Base-by-base conservation (phyloP, 2,113 vertebrate species). In the Syngnathus typhle region DNA sequence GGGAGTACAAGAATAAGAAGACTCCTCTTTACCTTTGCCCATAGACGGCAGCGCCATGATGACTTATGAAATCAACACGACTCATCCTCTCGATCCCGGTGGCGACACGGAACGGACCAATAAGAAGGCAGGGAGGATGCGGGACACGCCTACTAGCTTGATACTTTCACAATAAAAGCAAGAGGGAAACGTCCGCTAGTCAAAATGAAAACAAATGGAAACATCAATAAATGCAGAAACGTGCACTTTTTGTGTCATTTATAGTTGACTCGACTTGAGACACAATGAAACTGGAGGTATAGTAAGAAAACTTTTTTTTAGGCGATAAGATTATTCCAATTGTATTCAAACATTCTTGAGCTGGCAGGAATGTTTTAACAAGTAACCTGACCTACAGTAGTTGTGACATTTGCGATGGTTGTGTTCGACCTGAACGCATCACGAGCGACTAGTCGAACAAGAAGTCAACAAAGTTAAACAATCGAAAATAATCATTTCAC, bases 41-140 rank as follows among this genome's bases (percentile, higher is more conserved):
- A 67, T 52, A 32, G 76, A 75, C 79, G 78, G 60, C 65, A 84
- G 81, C 91, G 91, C 91, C 91, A 92, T 92, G 89, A 92, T 90
- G 89, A 89, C 82, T 88, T 72, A 84, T 87, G 82, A 84, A 78
- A 88, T 66, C 64, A 88, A 88, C 90, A 91, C 88, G 87, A 89
- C 72, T 82, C 77, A 67, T 76, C 60, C 77, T 68, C 68, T 32
- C 19, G 47, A 73, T 12, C 19, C 64, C 60, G 15, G 71, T 7
- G 69, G 68, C 69, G 18, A 47, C 70, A 52, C 47, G 38, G n/a
- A 44, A 6, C 43, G 44, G 46, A 32, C 90, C 90, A 91, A 91
- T 91, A 82, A 68, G 56, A 62, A 5, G 19, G 2, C 70, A 55
- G 64, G 55, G 15, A 9, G 1, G 55, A 0, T 0, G 0, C 1